These are phyloP conservation scores for Morone saxatilis DNA, from an alignment of 2,113 vertebrate species.

Conservation along the genomic window DNA sequence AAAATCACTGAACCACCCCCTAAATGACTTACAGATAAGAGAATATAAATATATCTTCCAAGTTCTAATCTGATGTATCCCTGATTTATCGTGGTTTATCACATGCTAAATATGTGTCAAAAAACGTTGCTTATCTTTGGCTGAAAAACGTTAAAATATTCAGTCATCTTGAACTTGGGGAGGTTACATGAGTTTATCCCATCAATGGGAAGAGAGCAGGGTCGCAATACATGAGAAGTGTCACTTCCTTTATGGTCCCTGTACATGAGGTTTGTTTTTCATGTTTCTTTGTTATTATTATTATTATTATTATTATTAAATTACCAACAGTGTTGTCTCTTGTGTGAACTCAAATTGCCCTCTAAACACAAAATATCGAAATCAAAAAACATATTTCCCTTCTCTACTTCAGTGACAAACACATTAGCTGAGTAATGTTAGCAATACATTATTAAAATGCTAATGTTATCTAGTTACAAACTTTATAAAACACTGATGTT, in stretches of 20 bases:
- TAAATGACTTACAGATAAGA: not conserved
- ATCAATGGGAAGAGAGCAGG: not conserved
- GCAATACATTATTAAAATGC: too few species aligned
- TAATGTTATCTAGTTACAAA: too few species aligned
- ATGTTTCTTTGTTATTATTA: not conserved
- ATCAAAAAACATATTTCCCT: too few species aligned
- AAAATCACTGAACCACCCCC: not conserved
- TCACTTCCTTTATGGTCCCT: not conserved
- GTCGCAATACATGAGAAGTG: not conserved
- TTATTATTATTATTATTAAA: not conserved
- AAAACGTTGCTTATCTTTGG: not conserved
- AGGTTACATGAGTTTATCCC: not conserved
- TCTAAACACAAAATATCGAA: too few species aligned
- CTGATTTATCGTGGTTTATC: not conserved
- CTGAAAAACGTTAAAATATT: not conserved
- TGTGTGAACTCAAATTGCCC: too few species aligned
- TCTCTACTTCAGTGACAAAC: not conserved
- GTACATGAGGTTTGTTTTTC: too few species aligned
- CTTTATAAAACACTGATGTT: too few species aligned
- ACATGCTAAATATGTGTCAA: not conserved
- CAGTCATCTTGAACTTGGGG: not conserved
- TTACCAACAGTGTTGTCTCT: not conserved
- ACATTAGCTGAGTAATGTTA: too few species aligned
- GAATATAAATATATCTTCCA: not conserved
- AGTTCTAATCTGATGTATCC: not conserved